phyloP scores from a whole-genome alignment of 2,888 invertebrate genomes.

The Leptopilina syphax region DNA sequence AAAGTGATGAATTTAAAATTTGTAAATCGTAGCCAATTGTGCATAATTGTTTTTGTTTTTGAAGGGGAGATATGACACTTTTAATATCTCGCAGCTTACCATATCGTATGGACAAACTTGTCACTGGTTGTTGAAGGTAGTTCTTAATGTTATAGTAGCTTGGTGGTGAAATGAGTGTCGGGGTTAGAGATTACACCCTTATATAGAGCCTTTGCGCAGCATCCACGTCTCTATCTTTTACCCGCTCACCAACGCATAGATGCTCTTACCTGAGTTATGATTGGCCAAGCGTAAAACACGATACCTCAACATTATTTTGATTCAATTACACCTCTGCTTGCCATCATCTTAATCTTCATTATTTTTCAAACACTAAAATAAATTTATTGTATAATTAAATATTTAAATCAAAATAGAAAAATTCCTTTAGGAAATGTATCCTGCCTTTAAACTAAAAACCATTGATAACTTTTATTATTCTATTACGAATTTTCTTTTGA shows the following conservation, averaged over 20 bases:
- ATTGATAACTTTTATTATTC: no score
- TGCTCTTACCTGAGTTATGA: conserved; percentile 72
- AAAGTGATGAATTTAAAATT: no score
- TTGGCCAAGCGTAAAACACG: conserved; percentile 71
- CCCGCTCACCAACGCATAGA: conserved; percentile 54
- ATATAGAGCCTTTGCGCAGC: conserved; percentile 72
- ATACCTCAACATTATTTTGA: conserved; percentile 74
- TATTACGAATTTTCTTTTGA: no score
- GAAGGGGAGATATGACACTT: neutral
- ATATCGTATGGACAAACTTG: conserved; percentile 33
- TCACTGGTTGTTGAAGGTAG: conserved; percentile 42
- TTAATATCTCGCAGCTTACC: conserved; percentile 16
- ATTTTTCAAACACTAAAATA: conserved; percentile 64
- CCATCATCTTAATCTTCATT: conserved; percentile 69
- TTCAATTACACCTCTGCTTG: conserved; percentile 71
- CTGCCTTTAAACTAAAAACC: no score
- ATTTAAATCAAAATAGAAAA: neutral
- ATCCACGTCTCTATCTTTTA: conserved; percentile 56
- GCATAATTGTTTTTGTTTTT: conserved; percentile 8
- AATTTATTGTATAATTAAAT: conserved; percentile 55
- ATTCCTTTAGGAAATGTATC: no score
- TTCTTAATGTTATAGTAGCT: conserved; percentile 61
- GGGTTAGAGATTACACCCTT: conserved; percentile 72
- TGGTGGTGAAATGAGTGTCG: conserved; percentile 69
- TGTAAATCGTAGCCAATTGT: neutral